Evolutionary conservation across 2,888 invertebrate genomes (phyloP).

Genomic region (Mimas tiliae): DNA sequence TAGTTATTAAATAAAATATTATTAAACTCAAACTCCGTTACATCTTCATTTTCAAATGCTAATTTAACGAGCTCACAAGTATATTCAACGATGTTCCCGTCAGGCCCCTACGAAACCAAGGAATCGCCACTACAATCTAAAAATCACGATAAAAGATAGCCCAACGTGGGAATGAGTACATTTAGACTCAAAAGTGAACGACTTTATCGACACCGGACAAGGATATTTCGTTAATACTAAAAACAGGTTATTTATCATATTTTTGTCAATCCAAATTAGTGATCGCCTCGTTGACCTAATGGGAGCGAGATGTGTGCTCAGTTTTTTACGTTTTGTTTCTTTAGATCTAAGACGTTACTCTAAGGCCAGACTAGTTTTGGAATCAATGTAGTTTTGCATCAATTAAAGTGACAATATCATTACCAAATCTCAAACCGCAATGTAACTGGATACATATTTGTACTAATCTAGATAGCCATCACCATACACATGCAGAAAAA

Average conservation of each 20-base stretch:
- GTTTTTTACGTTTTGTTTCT: neutral
- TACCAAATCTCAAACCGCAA: neutral
- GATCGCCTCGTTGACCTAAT: neutral
- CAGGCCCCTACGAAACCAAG: too few relatives aligned
- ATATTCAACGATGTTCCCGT: too few relatives aligned
- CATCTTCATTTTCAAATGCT: too few relatives aligned
- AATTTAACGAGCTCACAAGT: too few relatives aligned
- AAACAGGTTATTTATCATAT: slow-evolving; percentile 9
- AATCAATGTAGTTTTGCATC: neutral
- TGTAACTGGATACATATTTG: neutral
- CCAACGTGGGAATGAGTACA: neutral
- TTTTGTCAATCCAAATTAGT: slow-evolving; percentile 6
- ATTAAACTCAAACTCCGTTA: too few relatives aligned
- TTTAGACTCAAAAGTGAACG: neutral
- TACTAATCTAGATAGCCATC: too few relatives aligned
- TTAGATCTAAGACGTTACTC: neutral
- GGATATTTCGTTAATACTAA: slow-evolving; percentile 1
- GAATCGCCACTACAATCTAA: neutral
- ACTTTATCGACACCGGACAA: neutral
- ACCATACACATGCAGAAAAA: too few relatives aligned
- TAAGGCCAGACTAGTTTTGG: neutral
- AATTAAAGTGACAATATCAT: neutral
- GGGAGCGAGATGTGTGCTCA: neutral
- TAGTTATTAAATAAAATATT: too few relatives aligned
- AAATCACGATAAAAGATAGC: neutral